These are phyloP conservation scores for Falco concolor DNA, from an alignment of 2,797 vertebrate species.

Conservation along the genomic window DNA sequence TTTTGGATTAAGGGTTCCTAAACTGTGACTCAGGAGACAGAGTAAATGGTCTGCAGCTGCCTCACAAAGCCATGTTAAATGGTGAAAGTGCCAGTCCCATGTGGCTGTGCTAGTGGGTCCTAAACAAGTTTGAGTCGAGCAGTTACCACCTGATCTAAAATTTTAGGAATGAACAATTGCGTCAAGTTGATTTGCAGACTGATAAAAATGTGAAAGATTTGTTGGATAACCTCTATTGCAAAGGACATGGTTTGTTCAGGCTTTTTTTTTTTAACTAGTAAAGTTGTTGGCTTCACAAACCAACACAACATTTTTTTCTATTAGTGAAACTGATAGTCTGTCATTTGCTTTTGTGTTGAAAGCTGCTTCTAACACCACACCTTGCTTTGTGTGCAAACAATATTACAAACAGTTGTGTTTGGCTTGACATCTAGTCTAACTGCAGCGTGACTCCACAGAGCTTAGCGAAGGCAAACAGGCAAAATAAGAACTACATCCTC, in stretches of 20 bases:
- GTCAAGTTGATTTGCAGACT: background rate
- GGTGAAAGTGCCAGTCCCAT: background rate
- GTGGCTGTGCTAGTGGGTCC: background rate
- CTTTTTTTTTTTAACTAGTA: background rate
- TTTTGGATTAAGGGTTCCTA: constrained; percentile 48
- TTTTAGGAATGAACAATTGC: background rate
- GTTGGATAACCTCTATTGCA: background rate
- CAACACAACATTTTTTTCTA: background rate
- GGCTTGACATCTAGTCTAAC: background rate
- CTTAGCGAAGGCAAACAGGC: background rate
- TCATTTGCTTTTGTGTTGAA: background rate
- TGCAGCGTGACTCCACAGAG: background rate
- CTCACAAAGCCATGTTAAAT: background rate
- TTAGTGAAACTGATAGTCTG: background rate
- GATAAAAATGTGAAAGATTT: background rate
- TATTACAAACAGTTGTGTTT: background rate
- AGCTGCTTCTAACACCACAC: background rate
- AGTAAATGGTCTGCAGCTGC: constrained; percentile 36
- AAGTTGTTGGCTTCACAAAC: background rate
- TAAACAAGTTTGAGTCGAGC: background rate
- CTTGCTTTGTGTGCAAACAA: background rate
- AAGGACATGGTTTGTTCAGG: background rate
- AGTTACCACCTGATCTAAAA: background rate
- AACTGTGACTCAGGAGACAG: constrained; percentile 17
- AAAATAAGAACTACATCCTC: background rate